Percentiles rank a stretch among this genome's conserved stretches.
These are phyloP conservation scores for Atopsyche davidsoni DNA, from an alignment of 1,140 invertebrate species.

Conservation along the genomic window DNA sequence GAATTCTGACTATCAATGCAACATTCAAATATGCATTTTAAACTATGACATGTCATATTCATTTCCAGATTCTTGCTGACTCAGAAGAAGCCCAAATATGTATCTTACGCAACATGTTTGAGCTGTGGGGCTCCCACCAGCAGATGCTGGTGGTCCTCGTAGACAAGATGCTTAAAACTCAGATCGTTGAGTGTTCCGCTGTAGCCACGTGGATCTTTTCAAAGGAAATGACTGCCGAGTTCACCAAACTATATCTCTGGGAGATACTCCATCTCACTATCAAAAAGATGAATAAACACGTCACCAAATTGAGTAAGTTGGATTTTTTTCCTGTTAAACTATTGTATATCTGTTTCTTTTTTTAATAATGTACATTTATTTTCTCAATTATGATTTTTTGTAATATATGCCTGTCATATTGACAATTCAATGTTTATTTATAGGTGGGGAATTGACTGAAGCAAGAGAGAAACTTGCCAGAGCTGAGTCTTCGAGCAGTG, in stretches of 20 bases:
- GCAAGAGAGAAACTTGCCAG: conserved; percentile 76
- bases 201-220: conserved; percentile 99
- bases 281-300: conserved; percentile 94
- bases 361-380: neutral
- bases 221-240: conserved; percentile 89
- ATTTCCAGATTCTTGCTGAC: conserved; percentile 70
- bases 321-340: conserved; percentile 1
- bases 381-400: neutral
- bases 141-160: conserved; percentile 96
- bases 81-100: conserved; percentile 95
- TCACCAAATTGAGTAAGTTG: conserved; percentile 67
- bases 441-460: conserved; percentile 73
- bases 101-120: conserved; percentile 87
- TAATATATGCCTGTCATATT: neutral
- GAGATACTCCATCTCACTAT: conserved; percentile 95
- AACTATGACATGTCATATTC: neutral
- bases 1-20: neutral
- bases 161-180: conserved; percentile 96
- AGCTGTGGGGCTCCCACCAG: conserved; percentile 90
- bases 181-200: conserved; percentile 93
- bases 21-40: neutral
- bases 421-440: neutral
- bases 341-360: neutral
- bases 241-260: conserved; percentile 96
- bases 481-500: conserved; percentile 69